These are phyloP conservation scores for Spheniscus mendiculus DNA, from an alignment of 2,113 vertebrate species.

Conservation along the genomic window DNA sequence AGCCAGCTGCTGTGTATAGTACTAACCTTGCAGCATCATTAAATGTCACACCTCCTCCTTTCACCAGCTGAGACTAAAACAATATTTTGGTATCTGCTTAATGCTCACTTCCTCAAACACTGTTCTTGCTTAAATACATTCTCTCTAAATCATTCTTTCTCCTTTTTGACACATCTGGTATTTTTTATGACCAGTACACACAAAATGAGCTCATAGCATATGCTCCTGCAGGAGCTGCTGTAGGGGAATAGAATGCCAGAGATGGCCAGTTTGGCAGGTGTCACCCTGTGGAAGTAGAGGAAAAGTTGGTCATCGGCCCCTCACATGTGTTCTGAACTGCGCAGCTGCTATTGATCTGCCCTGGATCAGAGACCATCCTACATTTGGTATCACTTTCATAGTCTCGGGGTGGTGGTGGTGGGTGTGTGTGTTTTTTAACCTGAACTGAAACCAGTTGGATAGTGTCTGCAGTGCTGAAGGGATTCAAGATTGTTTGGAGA, in stretches of 20 bases:
- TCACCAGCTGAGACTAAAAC: not conserved
- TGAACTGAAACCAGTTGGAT: not conserved
- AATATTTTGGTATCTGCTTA: not conserved
- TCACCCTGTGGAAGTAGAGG: not conserved
- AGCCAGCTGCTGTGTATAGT: not conserved
- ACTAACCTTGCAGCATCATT: not conserved
- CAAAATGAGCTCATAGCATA: not conserved
- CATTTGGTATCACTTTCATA: not conserved
- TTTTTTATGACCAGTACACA: not conserved
- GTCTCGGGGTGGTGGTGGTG: not conserved
- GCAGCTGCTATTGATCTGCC: not conserved
- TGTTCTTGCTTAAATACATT: not conserved
- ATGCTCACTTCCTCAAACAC: not conserved
- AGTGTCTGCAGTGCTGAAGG: not conserved
- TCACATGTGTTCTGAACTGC: not conserved
- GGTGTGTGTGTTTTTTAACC: not conserved
- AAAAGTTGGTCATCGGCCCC: not conserved
- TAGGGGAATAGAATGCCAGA: not conserved
- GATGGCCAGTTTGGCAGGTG: not conserved
- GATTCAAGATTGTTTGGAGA: not conserved
- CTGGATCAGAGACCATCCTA: not conserved
- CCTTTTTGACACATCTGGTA: not conserved
- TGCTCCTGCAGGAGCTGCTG: not conserved
- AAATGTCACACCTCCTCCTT: not conserved
- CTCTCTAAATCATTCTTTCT: not conserved